These are phyloP conservation scores for Tangachromis dhanisi DNA, from an alignment of 2,113 vertebrate genomes.

Conservation along the genomic window DNA sequence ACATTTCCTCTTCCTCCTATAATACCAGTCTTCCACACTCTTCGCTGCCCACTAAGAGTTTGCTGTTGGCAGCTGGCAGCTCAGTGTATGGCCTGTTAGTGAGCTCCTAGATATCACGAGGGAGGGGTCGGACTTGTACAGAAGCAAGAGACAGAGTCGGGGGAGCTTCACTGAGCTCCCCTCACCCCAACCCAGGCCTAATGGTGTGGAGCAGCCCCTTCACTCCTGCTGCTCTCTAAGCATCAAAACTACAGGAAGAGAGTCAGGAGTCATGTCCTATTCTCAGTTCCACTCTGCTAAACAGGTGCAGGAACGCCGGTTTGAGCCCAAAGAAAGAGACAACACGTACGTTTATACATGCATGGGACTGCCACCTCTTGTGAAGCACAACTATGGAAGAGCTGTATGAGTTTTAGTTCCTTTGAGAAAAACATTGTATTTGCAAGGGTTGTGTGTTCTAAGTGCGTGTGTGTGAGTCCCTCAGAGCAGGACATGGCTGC, in stretches of 20 bases:
- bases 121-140: background rate
- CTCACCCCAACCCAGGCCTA: slow-evolving; percentile 13
- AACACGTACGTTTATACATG: background rate
- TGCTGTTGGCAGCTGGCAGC: slow-evolving; percentile 33
- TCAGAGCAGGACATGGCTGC: slow-evolving; percentile 11
- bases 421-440: background rate
- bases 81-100: slow-evolving; percentile 17
- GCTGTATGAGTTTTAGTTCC: slow-evolving; percentile 4
- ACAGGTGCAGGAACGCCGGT: background rate
- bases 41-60: background rate
- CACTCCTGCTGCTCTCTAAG: slow-evolving; percentile 8
- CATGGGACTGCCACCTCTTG: slow-evolving; percentile 4
- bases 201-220: slow-evolving; percentile 34
- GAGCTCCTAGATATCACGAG: background rate
- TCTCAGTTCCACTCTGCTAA: slow-evolving; percentile 55
- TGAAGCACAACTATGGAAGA: slow-evolving; percentile 1
- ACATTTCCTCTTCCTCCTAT: background rate
- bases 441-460: background rate
- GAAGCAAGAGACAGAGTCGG: background rate
- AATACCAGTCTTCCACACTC: background rate
- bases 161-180: background rate
- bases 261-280: slow-evolving; percentile 14
- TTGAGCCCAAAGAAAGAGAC: background rate
- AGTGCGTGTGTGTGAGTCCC: background rate
- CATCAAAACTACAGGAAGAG: slow-evolving; percentile 25